phyloP scores from a whole-genome alignment of 2,113 vertebrate species.

The Porphyrio hochstetteri region DNA sequence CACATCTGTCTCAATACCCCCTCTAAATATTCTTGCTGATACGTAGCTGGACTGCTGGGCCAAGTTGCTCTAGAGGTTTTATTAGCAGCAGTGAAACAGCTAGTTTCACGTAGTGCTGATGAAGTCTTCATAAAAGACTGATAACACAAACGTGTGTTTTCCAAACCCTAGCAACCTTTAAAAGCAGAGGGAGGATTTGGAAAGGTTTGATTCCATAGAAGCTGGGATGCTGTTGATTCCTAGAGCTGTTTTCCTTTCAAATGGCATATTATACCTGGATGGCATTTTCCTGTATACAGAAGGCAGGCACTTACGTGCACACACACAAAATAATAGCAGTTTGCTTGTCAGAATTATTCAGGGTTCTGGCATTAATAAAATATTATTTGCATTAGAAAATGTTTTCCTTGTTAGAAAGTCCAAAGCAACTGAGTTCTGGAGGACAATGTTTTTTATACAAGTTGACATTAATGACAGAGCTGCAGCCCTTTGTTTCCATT shows the following conservation, averaged over 20 bases:
- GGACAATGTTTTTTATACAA: slow-evolving; percentile 38
- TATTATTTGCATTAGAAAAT: slow-evolving; percentile 56
- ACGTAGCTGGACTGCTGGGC: not conserved
- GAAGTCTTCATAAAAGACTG: not conserved
- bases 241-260: slow-evolving; percentile 40
- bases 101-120: not conserved
- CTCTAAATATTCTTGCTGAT: not conserved
- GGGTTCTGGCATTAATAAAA: slow-evolving; percentile 63
- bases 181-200: slow-evolving; percentile 38
- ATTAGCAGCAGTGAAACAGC: not conserved
- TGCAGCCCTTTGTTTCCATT: slow-evolving; percentile 46
- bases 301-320: not conserved
- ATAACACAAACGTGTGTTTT: not conserved
- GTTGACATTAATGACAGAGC: slow-evolving; percentile 55
- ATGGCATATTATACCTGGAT: slow-evolving; percentile 1
- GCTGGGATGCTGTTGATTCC: slow-evolving; percentile 1
- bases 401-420: slow-evolving; percentile 45
- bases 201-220: slow-evolving; percentile 38
- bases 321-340: not conserved
- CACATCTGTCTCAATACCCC: not conserved
- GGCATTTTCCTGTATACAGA: not conserved
- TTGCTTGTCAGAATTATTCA: slow-evolving; percentile 57
- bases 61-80: not conserved
- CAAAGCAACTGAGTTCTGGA: slow-evolving; percentile 26
- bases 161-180: slow-evolving; percentile 59